These are phyloP conservation scores for Chelonus formosanus DNA, from an alignment of 2,888 invertebrate species.

Conservation along the genomic window DNA sequence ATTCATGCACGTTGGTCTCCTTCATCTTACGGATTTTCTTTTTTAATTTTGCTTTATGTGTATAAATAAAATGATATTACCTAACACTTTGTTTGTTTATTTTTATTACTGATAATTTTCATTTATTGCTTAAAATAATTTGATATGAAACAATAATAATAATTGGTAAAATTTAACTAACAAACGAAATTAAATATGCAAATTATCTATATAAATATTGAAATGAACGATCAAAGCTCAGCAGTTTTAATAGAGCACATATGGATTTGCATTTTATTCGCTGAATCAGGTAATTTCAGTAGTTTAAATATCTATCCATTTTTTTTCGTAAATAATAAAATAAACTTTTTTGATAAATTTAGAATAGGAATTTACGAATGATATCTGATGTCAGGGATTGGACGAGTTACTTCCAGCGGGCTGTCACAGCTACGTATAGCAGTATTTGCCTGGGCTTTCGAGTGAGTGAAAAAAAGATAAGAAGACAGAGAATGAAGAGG, in stretches of 20 bases:
- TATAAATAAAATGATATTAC: too few relatives aligned
- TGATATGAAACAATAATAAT: too few relatives aligned
- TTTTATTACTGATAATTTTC: too few relatives aligned
- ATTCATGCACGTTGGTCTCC: slow-evolving; percentile 13
- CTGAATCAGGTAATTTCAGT: slow-evolving; percentile 17
- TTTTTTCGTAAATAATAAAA: slow-evolving; percentile 8
- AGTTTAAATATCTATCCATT: background rate
- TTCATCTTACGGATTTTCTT: background rate
- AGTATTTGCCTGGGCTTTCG: slow-evolving; percentile 25
- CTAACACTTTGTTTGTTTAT: too few relatives aligned
- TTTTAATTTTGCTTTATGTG: too few relatives aligned
- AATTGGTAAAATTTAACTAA: too few relatives aligned
- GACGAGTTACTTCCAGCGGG: slow-evolving; percentile 23
- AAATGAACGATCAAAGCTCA: too few relatives aligned
- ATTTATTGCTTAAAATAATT: too few relatives aligned
- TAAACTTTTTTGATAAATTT: slow-evolving; percentile 9
- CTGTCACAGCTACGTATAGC: slow-evolving; percentile 1
- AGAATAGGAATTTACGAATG: background rate
- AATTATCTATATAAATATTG: too few relatives aligned
- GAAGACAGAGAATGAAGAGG: background rate
- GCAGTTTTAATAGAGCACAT: too few relatives aligned
- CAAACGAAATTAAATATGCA: too few relatives aligned
- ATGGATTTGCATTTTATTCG: background rate
- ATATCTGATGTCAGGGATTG: slow-evolving; percentile 22
- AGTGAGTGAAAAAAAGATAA: slow-evolving; percentile 18